These are phyloP conservation scores for Anas flavirostris DNA, from an alignment of 2,797 vertebrate species.

Conservation along the genomic window DNA sequence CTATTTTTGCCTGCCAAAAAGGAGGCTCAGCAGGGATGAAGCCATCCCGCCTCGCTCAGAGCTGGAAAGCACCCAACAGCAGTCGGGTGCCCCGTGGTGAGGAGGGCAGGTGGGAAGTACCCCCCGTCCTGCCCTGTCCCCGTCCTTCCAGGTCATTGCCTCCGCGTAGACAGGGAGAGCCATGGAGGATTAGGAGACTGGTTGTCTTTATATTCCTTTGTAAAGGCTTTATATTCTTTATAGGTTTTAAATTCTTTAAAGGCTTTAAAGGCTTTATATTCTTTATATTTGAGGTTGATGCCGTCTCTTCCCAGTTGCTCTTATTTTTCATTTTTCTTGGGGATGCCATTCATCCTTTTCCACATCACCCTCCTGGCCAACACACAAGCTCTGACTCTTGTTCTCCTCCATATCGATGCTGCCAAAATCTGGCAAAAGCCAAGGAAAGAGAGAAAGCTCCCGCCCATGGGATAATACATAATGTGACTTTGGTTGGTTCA, in stretches of 20 bases:
- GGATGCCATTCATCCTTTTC: not conserved
- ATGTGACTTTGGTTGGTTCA: not conserved
- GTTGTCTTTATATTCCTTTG: not conserved
- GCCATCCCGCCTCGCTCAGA: not conserved
- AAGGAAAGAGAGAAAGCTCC: not conserved
- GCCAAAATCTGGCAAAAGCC: not conserved
- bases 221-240: not conserved
- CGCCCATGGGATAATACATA: accelerated
- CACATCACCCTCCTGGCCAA: no score
- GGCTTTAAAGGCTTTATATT: no score
- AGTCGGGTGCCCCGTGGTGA: accelerated
- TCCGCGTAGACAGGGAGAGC: accelerated
- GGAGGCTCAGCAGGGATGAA: not conserved
- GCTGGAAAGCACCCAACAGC: not conserved
- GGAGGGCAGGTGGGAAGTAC: not conserved
- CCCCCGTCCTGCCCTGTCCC: not conserved
- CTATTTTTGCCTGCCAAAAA: not conserved
- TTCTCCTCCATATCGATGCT: accelerated
- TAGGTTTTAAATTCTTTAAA: no score
- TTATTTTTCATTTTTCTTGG: not conserved
- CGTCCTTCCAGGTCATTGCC: not conserved
- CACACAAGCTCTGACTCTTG: accelerated
- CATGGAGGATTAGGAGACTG: not conserved
- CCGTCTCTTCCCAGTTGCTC: not conserved
- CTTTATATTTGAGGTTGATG: no score